Base-by-base conservation (phyloP, 2,888 invertebrate genomes). In the Xanthia togata region DNA sequence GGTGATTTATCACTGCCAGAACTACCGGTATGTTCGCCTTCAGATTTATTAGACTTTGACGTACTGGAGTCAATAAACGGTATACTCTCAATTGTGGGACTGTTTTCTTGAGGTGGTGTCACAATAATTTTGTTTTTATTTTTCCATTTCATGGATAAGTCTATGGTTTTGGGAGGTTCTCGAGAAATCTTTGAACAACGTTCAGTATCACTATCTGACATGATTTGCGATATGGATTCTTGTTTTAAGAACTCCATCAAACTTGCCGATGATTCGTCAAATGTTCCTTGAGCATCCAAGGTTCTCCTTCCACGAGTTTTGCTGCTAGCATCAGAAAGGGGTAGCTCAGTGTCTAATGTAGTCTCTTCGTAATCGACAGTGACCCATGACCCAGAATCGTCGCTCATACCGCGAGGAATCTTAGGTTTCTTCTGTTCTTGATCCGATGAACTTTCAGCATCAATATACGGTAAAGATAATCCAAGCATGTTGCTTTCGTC, bases 321-420 rank as follows among this genome's bases (percentile, higher is more conserved):
- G 65, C 88, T 90, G 70, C 93, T 93, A 35, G 91, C 89, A 85
- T 98, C 98, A 14, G 98, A 97, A 47, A 94, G 82, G 14, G 92
- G 93, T 11, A 97, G 95, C 86, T 97, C 97, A 4, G 97, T 97
- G 38, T 97, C 97, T 26, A 88, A 72, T 0, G 97, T 97, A n/a
- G 97, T 97, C 85, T 98, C 98, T 83, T 98, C 98, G 90, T 97
- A 97, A 87, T 98, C 98, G 4, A 97, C 97, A 0, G 98, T 97
- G 85, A 97, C 96, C 97, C 97, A 98, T 2, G 98, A 98, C 2
- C 97, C 97, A 0, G 98, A 97, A 89, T 98, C 98, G 91, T 98
- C 98, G 85, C 98, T 98, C 87, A 96, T 95, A 79, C 97, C 97
- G 5, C 97, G 96, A 55, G 88, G 86, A 17, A 96, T 85, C 79